A percentile compares a stretch with the other conserved stretches of the same genome.
These are phyloP conservation scores for Echiichthys vipera DNA, from an alignment of 2,797 vertebrate species.

Conservation along the genomic window DNA sequence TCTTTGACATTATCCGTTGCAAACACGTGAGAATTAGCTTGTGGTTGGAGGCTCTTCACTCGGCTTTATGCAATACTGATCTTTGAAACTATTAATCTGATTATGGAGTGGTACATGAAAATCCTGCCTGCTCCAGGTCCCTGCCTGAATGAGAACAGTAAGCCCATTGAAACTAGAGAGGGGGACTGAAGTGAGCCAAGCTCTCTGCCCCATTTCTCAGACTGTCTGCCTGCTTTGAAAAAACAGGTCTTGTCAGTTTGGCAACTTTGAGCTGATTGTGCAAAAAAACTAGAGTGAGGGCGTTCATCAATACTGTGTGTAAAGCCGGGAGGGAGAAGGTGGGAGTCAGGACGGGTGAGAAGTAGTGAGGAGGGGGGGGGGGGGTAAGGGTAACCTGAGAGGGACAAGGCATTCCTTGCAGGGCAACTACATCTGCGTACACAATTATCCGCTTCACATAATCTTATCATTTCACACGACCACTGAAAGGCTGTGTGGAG, in stretches of 20 bases:
- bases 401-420: slow-evolving; percentile 81
- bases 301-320: no score
- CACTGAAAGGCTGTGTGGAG: slow-evolving; percentile 23
- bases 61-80: slow-evolving; percentile 60
- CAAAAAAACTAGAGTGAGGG: slow-evolving; percentile 19
- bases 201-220: slow-evolving; percentile 51
- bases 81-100: slow-evolving; percentile 75
- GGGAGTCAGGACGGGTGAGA: slow-evolving; percentile 65
- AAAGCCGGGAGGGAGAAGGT: slow-evolving; percentile 53
- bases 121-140: slow-evolving; percentile 62
- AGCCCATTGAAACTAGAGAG: slow-evolving; percentile 76
- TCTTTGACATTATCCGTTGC: slow-evolving; percentile 83
- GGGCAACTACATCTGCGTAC: slow-evolving; percentile 85
- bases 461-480: slow-evolving; percentile 75
- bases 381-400: slow-evolving; percentile 81
- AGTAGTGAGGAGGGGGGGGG: slow-evolving; percentile 56
- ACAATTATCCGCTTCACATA: slow-evolving; percentile 81
- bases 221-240: slow-evolving; percentile 30
- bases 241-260: slow-evolving; percentile 29
- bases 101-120: slow-evolving; percentile 69
- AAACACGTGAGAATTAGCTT: slow-evolving; percentile 69
- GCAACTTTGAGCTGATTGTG: slow-evolving; percentile 40
- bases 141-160: slow-evolving; percentile 63
- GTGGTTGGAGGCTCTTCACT: slow-evolving; percentile 53
- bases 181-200: slow-evolving; percentile 43